phyloP scores from a whole-genome alignment of 2,888 invertebrate genomes.

The Hypomecis atomaria region DNA sequence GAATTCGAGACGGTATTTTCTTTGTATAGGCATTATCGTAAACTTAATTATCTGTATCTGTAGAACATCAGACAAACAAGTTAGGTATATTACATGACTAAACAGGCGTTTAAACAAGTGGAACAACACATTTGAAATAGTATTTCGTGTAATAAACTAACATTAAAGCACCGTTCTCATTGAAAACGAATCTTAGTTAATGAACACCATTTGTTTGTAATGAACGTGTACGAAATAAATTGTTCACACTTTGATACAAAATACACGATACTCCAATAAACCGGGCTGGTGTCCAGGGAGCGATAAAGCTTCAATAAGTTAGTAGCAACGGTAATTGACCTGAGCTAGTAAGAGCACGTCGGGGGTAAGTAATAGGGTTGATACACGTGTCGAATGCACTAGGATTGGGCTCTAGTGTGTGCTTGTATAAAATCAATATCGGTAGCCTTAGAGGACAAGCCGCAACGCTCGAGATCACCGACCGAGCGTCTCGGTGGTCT shows the following conservation, averaged over 20 bases:
- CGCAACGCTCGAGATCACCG: conserved; percentile 58
- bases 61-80: background rate
- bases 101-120: too few relatives aligned
- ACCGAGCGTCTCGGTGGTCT: conserved; percentile 46
- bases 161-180: background rate
- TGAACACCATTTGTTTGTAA: conserved; percentile 4
- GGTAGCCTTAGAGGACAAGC: conserved; percentile 59
- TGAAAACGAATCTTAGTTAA: conserved; percentile 11
- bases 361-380: conserved; percentile 37
- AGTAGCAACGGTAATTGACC: conserved; percentile 36
- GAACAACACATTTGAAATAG: too few relatives aligned
- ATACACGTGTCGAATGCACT: conserved; percentile 41
- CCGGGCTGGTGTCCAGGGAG: conserved; percentile 27
- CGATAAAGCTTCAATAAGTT: conserved; percentile 38
- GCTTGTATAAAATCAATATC: conserved; percentile 67
- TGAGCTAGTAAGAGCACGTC: conserved; percentile 34
- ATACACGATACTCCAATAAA: conserved; percentile 32
- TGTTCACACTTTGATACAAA: conserved; percentile 25
- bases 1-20: conserved; percentile 19
- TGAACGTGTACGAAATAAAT: conserved; percentile 20
- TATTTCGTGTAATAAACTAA: conserved; percentile 7
- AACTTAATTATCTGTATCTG: background rate
- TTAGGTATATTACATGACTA: too few relatives aligned
- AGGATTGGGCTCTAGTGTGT: conserved; percentile 50
- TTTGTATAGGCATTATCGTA: conserved; percentile 1